Conservation (phyloP, 30 jellyfish, hydroid and myxozoan species). For the Rhopilema esculentum region DNA sequence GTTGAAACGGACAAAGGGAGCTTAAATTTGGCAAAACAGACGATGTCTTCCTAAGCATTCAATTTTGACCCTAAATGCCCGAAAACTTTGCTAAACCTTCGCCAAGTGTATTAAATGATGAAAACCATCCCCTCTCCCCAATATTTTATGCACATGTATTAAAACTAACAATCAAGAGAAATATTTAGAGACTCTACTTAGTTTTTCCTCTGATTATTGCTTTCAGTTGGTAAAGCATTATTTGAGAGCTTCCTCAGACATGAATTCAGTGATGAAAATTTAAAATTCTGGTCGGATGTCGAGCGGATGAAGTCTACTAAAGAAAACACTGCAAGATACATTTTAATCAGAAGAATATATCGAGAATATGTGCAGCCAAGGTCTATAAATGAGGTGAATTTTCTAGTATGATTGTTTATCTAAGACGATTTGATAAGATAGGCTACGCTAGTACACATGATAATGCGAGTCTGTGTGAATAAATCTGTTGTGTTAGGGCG, state of each 20-base stretch:
- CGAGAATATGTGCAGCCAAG: constrained; percentile 79
- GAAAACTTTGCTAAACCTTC: too few relatives aligned
- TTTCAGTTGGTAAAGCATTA: constrained; percentile 57
- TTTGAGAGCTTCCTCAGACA: constrained; percentile 69
- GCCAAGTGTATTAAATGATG: too few relatives aligned
- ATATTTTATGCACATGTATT: too few relatives aligned
- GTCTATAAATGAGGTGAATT: constrained; percentile 72
- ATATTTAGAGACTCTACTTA: neutral
- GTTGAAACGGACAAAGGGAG: too few relatives aligned
- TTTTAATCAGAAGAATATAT: constrained; percentile 57
- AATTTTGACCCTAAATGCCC: too few relatives aligned
- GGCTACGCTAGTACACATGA: too few relatives aligned
- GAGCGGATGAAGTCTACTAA: constrained; percentile 46
- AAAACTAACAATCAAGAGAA: too few relatives aligned
- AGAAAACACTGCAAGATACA: constrained; percentile 41
- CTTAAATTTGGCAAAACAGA: too few relatives aligned
- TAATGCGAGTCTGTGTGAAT: too few relatives aligned
- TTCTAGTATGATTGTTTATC: neutral
- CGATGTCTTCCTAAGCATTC: too few relatives aligned
- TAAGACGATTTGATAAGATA: neutral
- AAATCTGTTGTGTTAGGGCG: too few relatives aligned
- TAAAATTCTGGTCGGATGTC: constrained; percentile 82
- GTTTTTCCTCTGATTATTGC: neutral
- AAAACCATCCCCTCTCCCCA: too few relatives aligned
- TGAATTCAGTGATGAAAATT: constrained; percentile 90